Evolutionary conservation across 2,888 invertebrate genomes (phyloP), one percentile per base, ranked within the genome.

Genomic region (Lasioglossum oenotherae): DNA sequence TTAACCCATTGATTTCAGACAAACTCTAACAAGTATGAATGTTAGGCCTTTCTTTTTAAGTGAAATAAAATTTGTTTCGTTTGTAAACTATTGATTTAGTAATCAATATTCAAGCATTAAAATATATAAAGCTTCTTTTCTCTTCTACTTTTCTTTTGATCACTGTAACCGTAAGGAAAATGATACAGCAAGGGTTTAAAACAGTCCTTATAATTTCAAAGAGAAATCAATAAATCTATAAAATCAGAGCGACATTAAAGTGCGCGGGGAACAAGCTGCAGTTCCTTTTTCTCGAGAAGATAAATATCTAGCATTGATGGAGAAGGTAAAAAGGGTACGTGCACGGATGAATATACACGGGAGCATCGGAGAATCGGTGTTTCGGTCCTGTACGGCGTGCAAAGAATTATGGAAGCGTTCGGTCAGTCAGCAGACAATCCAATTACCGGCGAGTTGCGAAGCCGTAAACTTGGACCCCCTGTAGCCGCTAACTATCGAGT

Each of bases 401-500:
- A 87, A 89, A 88, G 88, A 88, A 93, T 93, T 92, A 92, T 92
- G 90, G 92, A 92, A 91, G 88, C 90, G 90, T 89, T 92, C 90
- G 91, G 91, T 91, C 90, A 88, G 88, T 88, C 89, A 92, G 89
- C 90, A 89, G 92, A 92, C 93, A 92, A 93, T 93, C 91, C 93
- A 92, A 93, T 93, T 93, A 93, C 64, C 77, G 71, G 76, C 80
- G 88, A 88, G 81, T 90, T 87, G 89, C 91, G 93, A 92, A 93
- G 92, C 93, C 93, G 92, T 93, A 93, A 93, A 93, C 92, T 90
- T 85, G 89, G 88, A 88, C 1, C 85, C 78, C 81, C 78, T 84
- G 84, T 80, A 84, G 84, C 80, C 80, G 78, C 83, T 83, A 78
- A 89, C 82, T 82, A 89, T 89, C 85, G 84, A 88, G 81, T 91